phyloP scores from a whole-genome alignment of 53 echinoderm and acorn worm genomes.

The Henricia sp. region DNA sequence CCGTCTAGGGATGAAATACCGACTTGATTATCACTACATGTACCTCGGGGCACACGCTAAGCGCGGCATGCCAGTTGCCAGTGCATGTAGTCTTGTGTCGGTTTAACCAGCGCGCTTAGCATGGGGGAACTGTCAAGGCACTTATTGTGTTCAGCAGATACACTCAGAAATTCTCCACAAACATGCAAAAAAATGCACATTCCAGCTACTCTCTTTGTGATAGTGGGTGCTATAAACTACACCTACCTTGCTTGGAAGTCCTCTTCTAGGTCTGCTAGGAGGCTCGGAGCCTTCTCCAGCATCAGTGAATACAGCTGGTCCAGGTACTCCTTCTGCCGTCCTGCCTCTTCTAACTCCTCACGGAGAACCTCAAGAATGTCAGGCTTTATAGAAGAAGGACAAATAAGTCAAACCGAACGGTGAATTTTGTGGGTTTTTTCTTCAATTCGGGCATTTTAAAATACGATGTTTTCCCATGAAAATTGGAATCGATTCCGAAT shows the following conservation, averaged over 20 bases:
- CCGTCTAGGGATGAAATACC: too few relatives aligned
- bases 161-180: background rate
- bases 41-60: too few relatives aligned
- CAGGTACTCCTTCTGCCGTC: constrained; percentile 94
- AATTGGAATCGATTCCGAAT: too few relatives aligned
- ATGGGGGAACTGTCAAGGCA: too few relatives aligned
- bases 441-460: too few relatives aligned
- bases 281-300: constrained; percentile 90
- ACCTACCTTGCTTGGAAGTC: constrained; percentile 89
- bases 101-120: too few relatives aligned
- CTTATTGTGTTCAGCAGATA: too few relatives aligned
- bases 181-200: background rate
- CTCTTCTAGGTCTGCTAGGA: constrained; percentile 84
- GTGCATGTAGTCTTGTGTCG: too few relatives aligned
- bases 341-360: constrained; percentile 87
- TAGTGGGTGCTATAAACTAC: background rate
- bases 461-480: too few relatives aligned
- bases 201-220: background rate
- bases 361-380: constrained; percentile 90
- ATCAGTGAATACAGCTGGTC: constrained; percentile 97
- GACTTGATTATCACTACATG: too few relatives aligned
- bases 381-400: constrained; percentile 42
- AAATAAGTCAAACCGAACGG: background rate
- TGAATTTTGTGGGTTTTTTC: too few relatives aligned
- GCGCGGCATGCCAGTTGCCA: too few relatives aligned